Evolutionary conservation across 2,113 vertebrate species (phyloP), one percentile per base, ranked within the genome.

Genomic region (Heterocephalus glaber): DNA sequence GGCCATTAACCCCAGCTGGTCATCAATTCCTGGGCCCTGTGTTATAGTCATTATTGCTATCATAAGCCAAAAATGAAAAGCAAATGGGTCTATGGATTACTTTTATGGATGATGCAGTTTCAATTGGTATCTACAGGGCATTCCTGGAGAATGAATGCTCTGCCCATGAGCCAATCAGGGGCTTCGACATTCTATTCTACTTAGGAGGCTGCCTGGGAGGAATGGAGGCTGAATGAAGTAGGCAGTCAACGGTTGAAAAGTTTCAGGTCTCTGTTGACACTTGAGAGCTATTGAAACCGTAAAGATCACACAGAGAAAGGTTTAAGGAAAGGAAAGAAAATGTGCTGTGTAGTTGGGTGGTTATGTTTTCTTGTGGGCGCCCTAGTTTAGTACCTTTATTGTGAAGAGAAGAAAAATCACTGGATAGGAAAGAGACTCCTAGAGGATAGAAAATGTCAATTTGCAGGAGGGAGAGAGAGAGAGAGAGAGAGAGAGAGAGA

Each of bases 371-470:
- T 97, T 97, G 89, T 94, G 93, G 90, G 90, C 95, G 80, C 41
- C 74, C 84, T 56, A 86, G 83, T 96, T 98, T 92, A 90, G 61
- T 86, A 94, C n/a, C 54, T 98, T 98, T 98, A 94, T 96, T 97
- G 86, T 63, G 97, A 98, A 97, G 93, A 91, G 83, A 77, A 95
- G 84, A 96, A 97, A 97, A 98, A 98, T 98, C n/a, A 19, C 30
- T 97, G 94, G 65, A 94, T 97, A 72, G 80, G 98, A 98, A 98
- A 98, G 98, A 98, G 98, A 97, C 97, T 97, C 92, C 93, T 97
- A 89, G 98, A 98, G 97, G 98, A 98, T 95, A 98, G 97, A 98
- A 98, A 97, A 80, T 98, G 97, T 96, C 98, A 98, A 98, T 98
- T 98, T 98, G 96, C 92, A 93, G 92, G 93, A 95, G 80, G 97